Conservation (phyloP, 1,140 invertebrate species). For the Archegozetes longisetosus region DNA sequence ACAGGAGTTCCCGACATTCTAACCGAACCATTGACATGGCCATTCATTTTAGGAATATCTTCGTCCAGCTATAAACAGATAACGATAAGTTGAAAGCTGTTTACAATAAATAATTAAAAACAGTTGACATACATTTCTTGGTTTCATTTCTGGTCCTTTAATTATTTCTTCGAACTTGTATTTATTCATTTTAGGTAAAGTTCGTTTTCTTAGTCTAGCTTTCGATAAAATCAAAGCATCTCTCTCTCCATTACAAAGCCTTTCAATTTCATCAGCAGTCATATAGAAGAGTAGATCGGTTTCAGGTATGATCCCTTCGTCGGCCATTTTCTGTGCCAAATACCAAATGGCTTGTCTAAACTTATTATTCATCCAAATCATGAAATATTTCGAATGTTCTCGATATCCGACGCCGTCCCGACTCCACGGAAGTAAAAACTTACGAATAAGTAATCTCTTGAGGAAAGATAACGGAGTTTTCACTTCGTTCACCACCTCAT, state of each 20-base stretch:
- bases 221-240: constrained; percentile 42
- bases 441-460: not conserved
- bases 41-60: no score
- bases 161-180: constrained; percentile 46
- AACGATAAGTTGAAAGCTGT: not conserved
- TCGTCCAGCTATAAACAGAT: not conserved
- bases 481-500: not conserved
- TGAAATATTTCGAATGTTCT: not conserved
- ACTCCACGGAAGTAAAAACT: not conserved
- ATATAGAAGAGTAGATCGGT: constrained; percentile 51
- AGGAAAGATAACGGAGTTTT: not conserved
- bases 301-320: constrained; percentile 44
- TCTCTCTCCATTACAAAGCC: constrained; percentile 33
- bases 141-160: constrained; percentile 28
- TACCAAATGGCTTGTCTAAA: constrained; percentile 41
- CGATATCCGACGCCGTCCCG: not conserved
- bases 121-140: constrained; percentile 2
- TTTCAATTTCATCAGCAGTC: constrained; percentile 44
- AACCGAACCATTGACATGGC: constrained; percentile 3
- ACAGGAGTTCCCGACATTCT: constrained; percentile 47
- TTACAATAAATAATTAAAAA: not conserved
- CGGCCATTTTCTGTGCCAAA: constrained; percentile 40
- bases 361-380: constrained; percentile 28
- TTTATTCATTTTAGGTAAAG: constrained; percentile 38
- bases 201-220: constrained; percentile 41